Conservation (phyloP, 1,140 invertebrate genomes). For the Solen grandis region DNA sequence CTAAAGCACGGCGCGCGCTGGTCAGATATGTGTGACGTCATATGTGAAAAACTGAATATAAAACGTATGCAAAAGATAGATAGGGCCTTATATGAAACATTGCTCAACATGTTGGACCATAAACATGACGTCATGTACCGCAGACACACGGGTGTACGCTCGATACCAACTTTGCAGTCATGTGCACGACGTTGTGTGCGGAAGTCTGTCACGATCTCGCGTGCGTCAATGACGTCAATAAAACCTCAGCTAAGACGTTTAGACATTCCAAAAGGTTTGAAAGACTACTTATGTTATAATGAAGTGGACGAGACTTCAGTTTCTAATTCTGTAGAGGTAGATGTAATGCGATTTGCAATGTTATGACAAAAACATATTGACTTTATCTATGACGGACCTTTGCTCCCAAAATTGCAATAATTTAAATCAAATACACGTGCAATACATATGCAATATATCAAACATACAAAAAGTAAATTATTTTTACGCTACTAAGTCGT, state of each 20-base stretch:
- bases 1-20: constrained; percentile 9
- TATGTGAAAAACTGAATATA: not conserved
- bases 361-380: too few relatives aligned
- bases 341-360: too few relatives aligned
- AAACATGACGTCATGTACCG: not conserved
- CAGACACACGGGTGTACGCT: not conserved
- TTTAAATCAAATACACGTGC: too few relatives aligned
- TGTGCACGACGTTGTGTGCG: not conserved
- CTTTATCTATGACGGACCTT: too few relatives aligned
- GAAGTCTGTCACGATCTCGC: not conserved
- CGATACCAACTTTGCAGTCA: not conserved
- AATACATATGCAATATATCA: too few relatives aligned
- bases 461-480: too few relatives aligned
- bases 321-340: too few relatives aligned
- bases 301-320: constrained; percentile 20
- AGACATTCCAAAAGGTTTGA: not conserved
- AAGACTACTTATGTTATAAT: constrained; percentile 19
- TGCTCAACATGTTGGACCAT: not conserved
- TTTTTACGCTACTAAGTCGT: too few relatives aligned
- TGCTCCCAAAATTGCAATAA: too few relatives aligned
- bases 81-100: too few relatives aligned
- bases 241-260: not conserved
- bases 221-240: constrained; percentile 3
- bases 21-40: not conserved
- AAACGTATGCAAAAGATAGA: not conserved